Base-by-base conservation (phyloP, 2,113 vertebrate species). In the Engystomops pustulosus region DNA sequence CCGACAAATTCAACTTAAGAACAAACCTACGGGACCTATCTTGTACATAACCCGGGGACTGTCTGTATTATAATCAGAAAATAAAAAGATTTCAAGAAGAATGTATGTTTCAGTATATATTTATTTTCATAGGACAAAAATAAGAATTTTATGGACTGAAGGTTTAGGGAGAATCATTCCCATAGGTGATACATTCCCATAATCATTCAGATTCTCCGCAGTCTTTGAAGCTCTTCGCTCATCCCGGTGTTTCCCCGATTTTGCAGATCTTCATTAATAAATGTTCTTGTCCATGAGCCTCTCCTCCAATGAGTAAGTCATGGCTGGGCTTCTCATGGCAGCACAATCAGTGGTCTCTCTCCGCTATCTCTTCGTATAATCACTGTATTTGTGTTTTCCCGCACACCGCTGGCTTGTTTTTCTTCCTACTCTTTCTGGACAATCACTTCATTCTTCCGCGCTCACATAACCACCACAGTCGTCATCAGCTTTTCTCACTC, bases 401-500 rank as follows among this genome's bases (percentile, higher is more conserved):
- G 58, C 58, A 62, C 60, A 65, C 30, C 12, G 18, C 17, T 15
- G 32, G 18, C 30, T 67, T 36, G 62, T 36, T 67, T 36, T 62
- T 62, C 58, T 62, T 62, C 10, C 58, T 30, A 14, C 58, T 62
- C 30, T 32, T 67, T 65, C 32, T 65, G 62, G 62, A 67, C 62
- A 67, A 67, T 67, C 36, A 44, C 6, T 70, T 70, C 36, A 41
- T 23, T 70, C 68, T 41, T 70, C 68, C 11, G 15, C 3, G 34
- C 68, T 41, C 68, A 44, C 68, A 70, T 70, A 70, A 70, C 36
- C 68, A n/a, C 1, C 6, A n/a, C 34, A 41, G 32, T 44, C 34
- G 27, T 70, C 68, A 41, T 23, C 18, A 70, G 68, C 36, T 70
- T 70, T 44, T 44, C 68, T 70, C 36, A 70, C 68, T 41, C 36